A percentile compares a stretch with the other conserved stretches of the same genome.
Evolutionary conservation across 2,888 invertebrate species (phyloP).

Genomic region (Oxystoma pomonae): DNA sequence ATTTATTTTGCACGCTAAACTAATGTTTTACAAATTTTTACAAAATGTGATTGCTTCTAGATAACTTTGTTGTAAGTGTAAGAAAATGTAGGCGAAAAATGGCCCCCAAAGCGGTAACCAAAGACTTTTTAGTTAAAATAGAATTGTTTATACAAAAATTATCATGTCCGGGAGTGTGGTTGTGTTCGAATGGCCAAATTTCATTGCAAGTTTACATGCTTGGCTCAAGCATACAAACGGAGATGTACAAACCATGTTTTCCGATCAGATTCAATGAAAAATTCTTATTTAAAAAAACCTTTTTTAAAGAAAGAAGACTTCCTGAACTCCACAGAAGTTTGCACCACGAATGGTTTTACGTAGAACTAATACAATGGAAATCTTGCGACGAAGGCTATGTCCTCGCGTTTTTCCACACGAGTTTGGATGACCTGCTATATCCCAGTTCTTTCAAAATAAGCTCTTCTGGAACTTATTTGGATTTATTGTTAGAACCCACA

Average conservation of each 20-base stretch:
- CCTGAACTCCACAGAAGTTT: conserved; percentile 49
- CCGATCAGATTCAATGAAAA: conserved; percentile 68
- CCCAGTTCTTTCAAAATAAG: conserved; percentile 56
- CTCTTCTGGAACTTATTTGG: conserved; percentile 56
- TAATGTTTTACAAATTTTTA: not conserved
- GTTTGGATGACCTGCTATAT: conserved; percentile 61
- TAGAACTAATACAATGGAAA: conserved; percentile 63
- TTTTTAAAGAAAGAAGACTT: conserved; percentile 46
- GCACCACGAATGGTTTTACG: conserved; percentile 59
- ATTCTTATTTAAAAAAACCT: conserved; percentile 64
- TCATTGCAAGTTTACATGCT: conserved; percentile 66
- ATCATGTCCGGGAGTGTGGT: conserved; percentile 82
- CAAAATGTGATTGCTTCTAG: not conserved
- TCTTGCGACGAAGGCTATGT: conserved; percentile 49
- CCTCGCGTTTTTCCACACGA: conserved; percentile 61
- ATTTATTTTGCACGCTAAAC: not conserved
- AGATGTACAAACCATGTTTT: conserved; percentile 61
- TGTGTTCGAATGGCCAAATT: conserved; percentile 74
- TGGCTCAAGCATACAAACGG: conserved; percentile 66
- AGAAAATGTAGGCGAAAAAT: conserved; percentile 19
- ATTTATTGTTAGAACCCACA: conserved; percentile 64
- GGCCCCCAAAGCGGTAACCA: conserved; percentile 35
- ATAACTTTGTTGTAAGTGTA: too few species aligned
- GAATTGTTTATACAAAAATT: conserved; percentile 63
- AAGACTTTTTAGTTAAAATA: conserved; percentile 56